Conservation (phyloP, 2,113 vertebrate genomes). For the Calyptommatus sinebrachiatus region DNA sequence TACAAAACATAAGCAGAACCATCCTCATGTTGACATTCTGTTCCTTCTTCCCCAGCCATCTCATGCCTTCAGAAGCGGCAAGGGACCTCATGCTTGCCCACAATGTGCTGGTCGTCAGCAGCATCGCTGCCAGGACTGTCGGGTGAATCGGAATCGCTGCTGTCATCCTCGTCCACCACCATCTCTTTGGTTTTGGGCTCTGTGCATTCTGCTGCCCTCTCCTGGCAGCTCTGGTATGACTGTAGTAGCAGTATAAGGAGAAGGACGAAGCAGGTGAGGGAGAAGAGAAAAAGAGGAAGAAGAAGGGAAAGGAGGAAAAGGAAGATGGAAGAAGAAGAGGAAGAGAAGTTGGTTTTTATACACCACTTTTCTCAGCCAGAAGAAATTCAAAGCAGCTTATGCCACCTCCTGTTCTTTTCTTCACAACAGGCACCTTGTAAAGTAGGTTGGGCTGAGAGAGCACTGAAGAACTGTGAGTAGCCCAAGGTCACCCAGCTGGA, state of each 20-base stretch:
- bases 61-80: conserved; percentile 78
- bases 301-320: not conserved
- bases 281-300: too few species aligned
- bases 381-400: too few species aligned
- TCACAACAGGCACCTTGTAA: too few species aligned
- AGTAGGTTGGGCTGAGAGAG: too few species aligned
- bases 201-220: conserved; percentile 43
- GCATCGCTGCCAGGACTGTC: conserved; percentile 76
- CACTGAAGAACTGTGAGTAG: too few species aligned
- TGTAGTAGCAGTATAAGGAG: conserved; percentile 9
- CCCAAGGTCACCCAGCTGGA: too few species aligned
- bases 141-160: conserved; percentile 80
- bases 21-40: not conserved
- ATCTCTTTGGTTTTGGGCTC: conserved; percentile 62
- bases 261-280: not conserved
- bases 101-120: conserved; percentile 79
- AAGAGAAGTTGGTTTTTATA: too few species aligned
- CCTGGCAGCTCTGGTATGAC: conserved; percentile 75
- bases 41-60: not conserved
- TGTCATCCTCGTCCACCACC: conserved; percentile 77
- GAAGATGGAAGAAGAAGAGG: too few species aligned
- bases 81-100: conserved; percentile 79
- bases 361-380: too few species aligned
- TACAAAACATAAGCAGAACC: conserved; percentile 32
- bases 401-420: too few species aligned